These are phyloP conservation scores for Vidua macroura DNA, from an alignment of 2,113 vertebrate species.

Conservation along the genomic window DNA sequence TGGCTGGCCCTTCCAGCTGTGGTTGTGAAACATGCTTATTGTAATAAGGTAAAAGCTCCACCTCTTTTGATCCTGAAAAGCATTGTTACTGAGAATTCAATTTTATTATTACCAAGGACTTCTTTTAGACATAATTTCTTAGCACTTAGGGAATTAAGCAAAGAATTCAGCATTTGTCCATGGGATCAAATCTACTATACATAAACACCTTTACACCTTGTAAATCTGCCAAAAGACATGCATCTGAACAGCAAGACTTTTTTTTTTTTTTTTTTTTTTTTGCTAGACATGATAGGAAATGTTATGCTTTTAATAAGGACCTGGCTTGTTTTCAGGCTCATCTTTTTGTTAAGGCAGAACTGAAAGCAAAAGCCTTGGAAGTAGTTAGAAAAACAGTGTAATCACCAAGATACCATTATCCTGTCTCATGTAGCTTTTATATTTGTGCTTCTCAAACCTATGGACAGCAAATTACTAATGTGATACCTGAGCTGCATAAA, in stretches of 20 bases:
- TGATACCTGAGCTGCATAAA: constrained; percentile 74
- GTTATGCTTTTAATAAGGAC: constrained; percentile 71
- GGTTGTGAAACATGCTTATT: not conserved
- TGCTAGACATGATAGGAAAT: constrained; percentile 28
- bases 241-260: constrained; percentile 45
- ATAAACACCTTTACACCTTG: constrained; percentile 28
- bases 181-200: constrained; percentile 52
- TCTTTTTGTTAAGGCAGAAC: constrained; percentile 73
- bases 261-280: constrained; percentile 21
- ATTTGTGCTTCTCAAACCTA: constrained; percentile 69
- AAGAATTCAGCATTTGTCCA: constrained; percentile 45
- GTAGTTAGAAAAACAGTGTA: constrained; percentile 75
- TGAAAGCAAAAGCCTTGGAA: constrained; percentile 77
- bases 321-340: constrained; percentile 69
- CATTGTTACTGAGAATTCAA: not conserved
- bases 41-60: not conserved
- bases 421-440: constrained; percentile 73
- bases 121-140: constrained; percentile 60
- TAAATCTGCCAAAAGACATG: constrained; percentile 63
- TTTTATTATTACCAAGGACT: not conserved
- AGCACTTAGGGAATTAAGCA: constrained; percentile 61
- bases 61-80: not conserved
- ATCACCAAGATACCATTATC: constrained; percentile 76
- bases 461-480: constrained; percentile 73
- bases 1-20: not conserved